Percentiles rank a stretch among this genome's conserved stretches.
phyloP scores from a whole-genome alignment of 2,113 vertebrate species.

The Eleginops maclovinus region DNA sequence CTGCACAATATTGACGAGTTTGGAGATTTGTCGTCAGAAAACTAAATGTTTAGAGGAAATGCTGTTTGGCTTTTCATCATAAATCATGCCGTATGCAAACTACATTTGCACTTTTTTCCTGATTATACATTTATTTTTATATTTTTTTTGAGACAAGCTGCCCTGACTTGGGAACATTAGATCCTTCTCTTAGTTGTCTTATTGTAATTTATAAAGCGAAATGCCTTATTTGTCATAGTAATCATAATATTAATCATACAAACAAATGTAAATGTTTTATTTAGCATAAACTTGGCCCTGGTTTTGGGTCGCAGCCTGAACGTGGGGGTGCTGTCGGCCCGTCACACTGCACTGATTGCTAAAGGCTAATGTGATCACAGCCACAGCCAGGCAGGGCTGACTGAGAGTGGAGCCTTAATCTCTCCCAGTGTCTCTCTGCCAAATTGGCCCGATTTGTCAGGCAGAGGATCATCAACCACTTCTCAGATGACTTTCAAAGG shows the following conservation, averaged over 20 bases:
- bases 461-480: constrained; percentile 68
- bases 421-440: constrained; percentile 65
- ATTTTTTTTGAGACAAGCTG: constrained; percentile 32
- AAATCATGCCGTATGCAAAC: constrained; percentile 38
- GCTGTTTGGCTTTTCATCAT: constrained; percentile 33
- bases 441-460: constrained; percentile 75
- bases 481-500: constrained; percentile 72
- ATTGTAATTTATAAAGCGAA: neutral
- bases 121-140: constrained; percentile 39
- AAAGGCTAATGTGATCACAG: constrained; percentile 77
- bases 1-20: constrained; percentile 22
- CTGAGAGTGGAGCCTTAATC: constrained; percentile 71
- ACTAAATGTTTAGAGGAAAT: constrained; percentile 31
- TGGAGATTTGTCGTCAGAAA: constrained; percentile 35
- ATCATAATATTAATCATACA: neutral
- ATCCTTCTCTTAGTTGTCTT: constrained; percentile 22
- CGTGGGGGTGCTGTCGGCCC: constrained; percentile 55
- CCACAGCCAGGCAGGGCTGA: constrained; percentile 58
- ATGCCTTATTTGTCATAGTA: neutral
- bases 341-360: constrained; percentile 68
- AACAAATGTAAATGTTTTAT: neutral
- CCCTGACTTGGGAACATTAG: constrained; percentile 32
- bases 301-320: constrained; percentile 52
- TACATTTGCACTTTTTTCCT: constrained; percentile 20
- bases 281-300: neutral